Evolutionary conservation across 2,888 invertebrate species (phyloP).

Genomic region (Andricus quercusramuli): DNA sequence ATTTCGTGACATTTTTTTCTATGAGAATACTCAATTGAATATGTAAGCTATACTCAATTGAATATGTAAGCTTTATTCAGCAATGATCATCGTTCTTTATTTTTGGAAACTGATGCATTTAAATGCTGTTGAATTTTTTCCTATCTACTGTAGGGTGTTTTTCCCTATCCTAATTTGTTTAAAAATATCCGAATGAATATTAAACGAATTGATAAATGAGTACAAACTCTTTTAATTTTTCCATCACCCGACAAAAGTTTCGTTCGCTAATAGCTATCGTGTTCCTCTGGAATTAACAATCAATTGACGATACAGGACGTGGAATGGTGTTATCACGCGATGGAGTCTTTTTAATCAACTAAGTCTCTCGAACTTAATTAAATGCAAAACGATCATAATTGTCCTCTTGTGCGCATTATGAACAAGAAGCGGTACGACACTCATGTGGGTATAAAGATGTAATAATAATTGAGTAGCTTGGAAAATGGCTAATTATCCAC

Average conservation of each 20-base stretch:
- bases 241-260: constrained; percentile 8
- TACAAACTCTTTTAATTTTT: background rate
- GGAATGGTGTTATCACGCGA: constrained; percentile 31
- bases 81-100: too few species aligned
- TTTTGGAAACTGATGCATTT: too few species aligned
- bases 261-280: constrained; percentile 17
- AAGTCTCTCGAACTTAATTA: constrained; percentile 51
- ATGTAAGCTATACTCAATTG: too few species aligned
- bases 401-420: constrained; percentile 17
- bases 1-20: too few species aligned
- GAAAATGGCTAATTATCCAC: constrained; percentile 71
- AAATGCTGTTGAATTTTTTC: too few species aligned
- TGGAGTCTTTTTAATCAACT: constrained; percentile 33
- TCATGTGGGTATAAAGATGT: background rate
- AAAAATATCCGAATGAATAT: background rate
- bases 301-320: constrained; percentile 36
- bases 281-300: constrained; percentile 31
- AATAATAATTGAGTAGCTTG: constrained; percentile 42
- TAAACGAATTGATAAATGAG: background rate
- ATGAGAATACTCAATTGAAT: too few species aligned
- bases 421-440: constrained; percentile 12
- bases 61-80: too few species aligned
- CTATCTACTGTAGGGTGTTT: too few species aligned
- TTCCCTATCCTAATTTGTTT: background rate
- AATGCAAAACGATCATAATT: constrained; percentile 52